Evolutionary conservation across 2,797 vertebrate species (phyloP), one percentile per base, ranked within the genome.

Genomic region (Bryconaethiops microstoma): DNA sequence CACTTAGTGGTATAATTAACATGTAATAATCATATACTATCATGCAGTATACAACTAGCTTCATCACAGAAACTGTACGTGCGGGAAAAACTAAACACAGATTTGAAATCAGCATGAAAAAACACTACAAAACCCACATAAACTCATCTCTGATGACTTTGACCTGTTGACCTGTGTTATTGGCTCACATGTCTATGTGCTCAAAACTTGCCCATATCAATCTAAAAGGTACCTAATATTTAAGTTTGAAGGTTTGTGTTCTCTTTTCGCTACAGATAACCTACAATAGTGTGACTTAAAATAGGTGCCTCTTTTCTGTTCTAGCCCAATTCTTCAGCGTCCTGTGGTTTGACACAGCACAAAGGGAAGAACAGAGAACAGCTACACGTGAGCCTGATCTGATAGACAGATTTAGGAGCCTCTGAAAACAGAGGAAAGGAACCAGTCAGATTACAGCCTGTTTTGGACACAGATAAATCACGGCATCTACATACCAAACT

Each of bases 381-480:
- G 62, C 39, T 80, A 42, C 16, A 40, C 40, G 50, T n/a, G 52
- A 87, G 72, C 76, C 42, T 57, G 23, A 82, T 85, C 71, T 52
- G 50, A 45, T 17, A 48, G 17, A 45, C 21, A 45, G 74, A 73
- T 81, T 82, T 74, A 78, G 55, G 68, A 63, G 63, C 55, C 67
- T 80, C 40, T 54, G 16, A 81, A 82, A 82, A 81, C 79, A 70
- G 75, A 79, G 67, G 40, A 75, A 62, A 59, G 25, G 55, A 77
- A 45, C 8, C 40, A 39, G 75, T 0, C 35, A 75, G 86, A 92
- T 86, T 85, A 25, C 0, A 0, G 39, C 65, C 25, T 91, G 89
- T 90, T 90, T 82, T 88, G 91, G 81, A 92, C 86, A 92, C 86
- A 91, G 60, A 69, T 55, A 70, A 19, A 65, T 71, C 88, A 88